Evolutionary conservation across 2,797 vertebrate genomes (phyloP).

Genomic region (Centroberyx gerrardi): DNA sequence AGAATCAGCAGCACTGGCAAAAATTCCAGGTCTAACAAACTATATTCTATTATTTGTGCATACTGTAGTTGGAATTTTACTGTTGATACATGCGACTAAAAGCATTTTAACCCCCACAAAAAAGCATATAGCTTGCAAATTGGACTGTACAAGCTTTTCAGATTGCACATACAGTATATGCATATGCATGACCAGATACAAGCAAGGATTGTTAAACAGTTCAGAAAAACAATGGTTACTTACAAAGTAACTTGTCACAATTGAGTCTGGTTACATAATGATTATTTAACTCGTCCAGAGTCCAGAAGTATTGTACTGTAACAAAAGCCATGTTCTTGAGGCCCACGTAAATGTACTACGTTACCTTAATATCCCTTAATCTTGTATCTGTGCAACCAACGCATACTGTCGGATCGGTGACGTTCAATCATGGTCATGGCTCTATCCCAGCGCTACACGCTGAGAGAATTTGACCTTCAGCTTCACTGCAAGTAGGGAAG

Average conservation of each 20-base stretch:
- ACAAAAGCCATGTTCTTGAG: slow-evolving; percentile 1
- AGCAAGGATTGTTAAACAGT: too few species aligned
- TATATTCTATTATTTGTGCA: too few species aligned
- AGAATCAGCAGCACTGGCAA: neutral
- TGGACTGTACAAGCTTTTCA: too few species aligned
- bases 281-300: neutral
- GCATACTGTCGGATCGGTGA: slow-evolving; percentile 36
- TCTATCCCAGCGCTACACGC: slow-evolving; percentile 12
- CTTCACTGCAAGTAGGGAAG: slow-evolving; percentile 30
- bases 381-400: slow-evolving; percentile 19
- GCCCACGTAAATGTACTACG: neutral
- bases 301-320: neutral
- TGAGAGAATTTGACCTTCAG: slow-evolving; percentile 65
- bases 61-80: too few species aligned
- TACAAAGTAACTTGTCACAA: too few species aligned
- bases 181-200: too few species aligned
- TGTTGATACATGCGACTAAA: too few species aligned
- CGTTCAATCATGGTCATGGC: slow-evolving; percentile 10
- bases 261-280: neutral
- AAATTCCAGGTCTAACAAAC: too few species aligned
- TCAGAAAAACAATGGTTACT: too few species aligned
- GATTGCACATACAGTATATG: too few species aligned
- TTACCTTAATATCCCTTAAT: slow-evolving; percentile 33
- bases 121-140: too few species aligned
- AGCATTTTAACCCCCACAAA: too few species aligned